Percentiles rank a stretch among this genome's conserved stretches.
These are phyloP conservation scores for Myiagra hebetior DNA, from an alignment of 2,113 vertebrate genomes.

Conservation along the genomic window DNA sequence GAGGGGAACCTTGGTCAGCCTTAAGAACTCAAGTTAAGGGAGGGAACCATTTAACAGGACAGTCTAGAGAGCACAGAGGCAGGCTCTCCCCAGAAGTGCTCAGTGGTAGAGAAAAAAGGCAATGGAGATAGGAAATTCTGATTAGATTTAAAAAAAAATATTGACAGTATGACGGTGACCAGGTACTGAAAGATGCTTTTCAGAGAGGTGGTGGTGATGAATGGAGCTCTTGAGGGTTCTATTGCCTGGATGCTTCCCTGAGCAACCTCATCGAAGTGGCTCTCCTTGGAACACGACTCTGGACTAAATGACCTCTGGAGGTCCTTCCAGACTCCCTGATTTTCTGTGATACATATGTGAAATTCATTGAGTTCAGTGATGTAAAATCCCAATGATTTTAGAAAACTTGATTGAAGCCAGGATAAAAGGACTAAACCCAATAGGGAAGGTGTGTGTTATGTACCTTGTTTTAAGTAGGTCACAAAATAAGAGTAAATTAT, in stretches of 20 bases:
- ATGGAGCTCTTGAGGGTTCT: not conserved
- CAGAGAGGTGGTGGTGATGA: not conserved
- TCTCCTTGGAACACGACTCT: not conserved
- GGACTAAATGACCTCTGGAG: not conserved
- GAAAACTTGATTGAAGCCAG: not conserved
- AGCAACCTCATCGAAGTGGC: not conserved
- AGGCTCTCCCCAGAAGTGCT: not conserved
- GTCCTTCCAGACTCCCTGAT: not conserved
- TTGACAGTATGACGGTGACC: not conserved
- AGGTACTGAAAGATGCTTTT: not conserved
- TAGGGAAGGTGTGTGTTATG: not conserved
- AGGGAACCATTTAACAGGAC: not conserved
- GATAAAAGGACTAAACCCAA: not conserved
- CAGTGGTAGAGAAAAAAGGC: not conserved
- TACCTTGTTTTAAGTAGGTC: not conserved
- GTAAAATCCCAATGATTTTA: not conserved
- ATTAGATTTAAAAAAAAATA: not conserved
- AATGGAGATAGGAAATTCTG: not conserved
- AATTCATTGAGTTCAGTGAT: not conserved
- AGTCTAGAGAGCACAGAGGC: not conserved
- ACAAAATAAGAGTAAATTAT: not conserved
- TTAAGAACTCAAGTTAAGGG: not conserved
- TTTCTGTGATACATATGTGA: not conserved
- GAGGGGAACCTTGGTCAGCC: not conserved
- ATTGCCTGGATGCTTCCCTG: not conserved